These are phyloP conservation scores for Torymus aiolomorphi DNA, from an alignment of 2,888 invertebrate genomes.

Conservation along the genomic window DNA sequence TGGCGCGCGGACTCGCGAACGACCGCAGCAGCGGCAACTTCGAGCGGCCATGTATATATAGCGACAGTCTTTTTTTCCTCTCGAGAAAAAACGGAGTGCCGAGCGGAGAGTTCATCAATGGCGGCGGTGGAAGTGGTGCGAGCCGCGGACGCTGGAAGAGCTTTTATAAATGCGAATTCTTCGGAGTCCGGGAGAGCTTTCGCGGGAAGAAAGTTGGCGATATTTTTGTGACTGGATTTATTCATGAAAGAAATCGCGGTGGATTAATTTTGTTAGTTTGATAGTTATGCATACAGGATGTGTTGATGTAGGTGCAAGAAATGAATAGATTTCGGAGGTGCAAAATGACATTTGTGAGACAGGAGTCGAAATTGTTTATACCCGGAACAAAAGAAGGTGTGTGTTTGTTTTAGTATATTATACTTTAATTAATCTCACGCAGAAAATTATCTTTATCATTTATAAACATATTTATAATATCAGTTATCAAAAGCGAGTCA, in stretches of 20 bases:
- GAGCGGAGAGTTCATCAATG: constrained; percentile 46
- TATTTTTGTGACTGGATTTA: background rate
- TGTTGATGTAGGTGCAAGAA: too few relatives aligned
- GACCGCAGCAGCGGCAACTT: constrained; percentile 19
- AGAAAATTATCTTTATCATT: too few relatives aligned
- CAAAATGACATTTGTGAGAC: too few relatives aligned
- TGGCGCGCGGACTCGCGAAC: constrained; percentile 21
- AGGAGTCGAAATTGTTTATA: too few relatives aligned
- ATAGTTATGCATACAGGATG: background rate
- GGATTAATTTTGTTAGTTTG: background rate
- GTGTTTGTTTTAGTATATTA: too few relatives aligned
- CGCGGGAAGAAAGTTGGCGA: constrained; percentile 40
- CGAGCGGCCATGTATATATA: background rate
- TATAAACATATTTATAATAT: too few relatives aligned
- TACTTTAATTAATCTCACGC: too few relatives aligned
- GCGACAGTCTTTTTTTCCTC: background rate
- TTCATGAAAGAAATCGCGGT: too few relatives aligned
- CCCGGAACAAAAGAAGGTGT: too few relatives aligned
- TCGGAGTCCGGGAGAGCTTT: constrained; percentile 7
- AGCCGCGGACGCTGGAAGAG: background rate
- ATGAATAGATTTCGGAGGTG: too few relatives aligned
- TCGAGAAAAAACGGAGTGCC: background rate
- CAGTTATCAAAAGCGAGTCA: too few relatives aligned
- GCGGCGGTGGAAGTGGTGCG: constrained; percentile 4
- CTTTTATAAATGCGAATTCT: constrained; percentile 55